Base-by-base conservation (phyloP, 1,140 invertebrate genomes). In the Globodera rostochiensis region DNA sequence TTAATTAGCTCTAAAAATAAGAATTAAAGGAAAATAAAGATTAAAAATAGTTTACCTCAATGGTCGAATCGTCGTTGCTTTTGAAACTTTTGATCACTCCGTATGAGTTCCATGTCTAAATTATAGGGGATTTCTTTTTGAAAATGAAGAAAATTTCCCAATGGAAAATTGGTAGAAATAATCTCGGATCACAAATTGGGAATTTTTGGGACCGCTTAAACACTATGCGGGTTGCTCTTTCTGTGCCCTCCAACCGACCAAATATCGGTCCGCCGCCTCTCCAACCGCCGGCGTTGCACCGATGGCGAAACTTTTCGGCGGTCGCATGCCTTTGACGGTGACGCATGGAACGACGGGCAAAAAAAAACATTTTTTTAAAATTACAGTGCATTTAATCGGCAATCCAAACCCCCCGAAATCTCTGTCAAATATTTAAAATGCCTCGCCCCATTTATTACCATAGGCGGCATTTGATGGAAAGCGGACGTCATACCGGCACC, bases 41-140 rank as follows among this genome's bases (percentile, higher is more conserved):
- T 49, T 78, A 5, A 25, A n/a, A 13, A 79, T 82, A 80, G 19
- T 74, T 45, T 6, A 81, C 74, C 49, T 82, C 81, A n/a, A 82
- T 82, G 21, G 78, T 49, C 15, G 60, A 71, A 4, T 80, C 77
- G 66, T 82, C 57, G 8, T 50, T 70, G 25, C n/a, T 67, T 1
- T 69, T 81, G 21, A 71, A 69, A 74, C 81, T 82, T 73, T 67
- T 71, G 45, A 82, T 82, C 53, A 64, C 13, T 19, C 81, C 81
- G 47, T 79, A 73, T 11, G 46, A 79, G 47, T 82, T 82, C 81
- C 81, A 82, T 6, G 45, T 46, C 80, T 82, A 9, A 13, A 49
- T 66, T 57, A n/a, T 36, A 0, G 36, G 36, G 70, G 9, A 79
- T 49, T n/a, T 73, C 13, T 25, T 25, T 25, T 25, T 25, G 25